Evolutionary conservation across 2,797 vertebrate species (phyloP), one percentile per base, ranked within the genome.

Genomic region (Pygocentrus nattereri): DNA sequence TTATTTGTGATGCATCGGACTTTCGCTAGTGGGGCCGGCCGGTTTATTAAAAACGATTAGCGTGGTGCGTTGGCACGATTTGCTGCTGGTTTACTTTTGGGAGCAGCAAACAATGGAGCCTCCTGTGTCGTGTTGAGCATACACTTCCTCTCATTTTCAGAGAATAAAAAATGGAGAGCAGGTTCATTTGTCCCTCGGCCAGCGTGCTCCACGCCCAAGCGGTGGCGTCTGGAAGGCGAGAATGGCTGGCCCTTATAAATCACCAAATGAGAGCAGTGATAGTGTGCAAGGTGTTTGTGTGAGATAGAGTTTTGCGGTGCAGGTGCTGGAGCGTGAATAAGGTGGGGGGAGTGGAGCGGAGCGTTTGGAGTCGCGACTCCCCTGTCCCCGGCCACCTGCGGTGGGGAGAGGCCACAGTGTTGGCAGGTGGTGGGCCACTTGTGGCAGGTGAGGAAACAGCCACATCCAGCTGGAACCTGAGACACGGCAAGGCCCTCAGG

Each of bases 221-320:
- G 1, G 52, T 80, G 71, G 54, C 74, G 80, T 85, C 86, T 88
- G 83, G 80, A 87, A 87, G 74, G 78, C 78, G 68, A 85, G 78
- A 71, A 83, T n/a, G 54, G 64, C 76, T 56, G 72, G 79, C 67
- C 72, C 69, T 80, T 85, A 91, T 92, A 91, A 91, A 93, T 92
- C 91, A 91, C 87, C 87, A 88, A 88, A 85, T 75, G 86, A 81
- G 84, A 90, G 87, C 74, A 47, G 82, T 86, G 88, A 91, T 91
- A 89, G 81, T 62, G 82, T 83, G 88, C 88, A 90, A 93, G 91
- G 92, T 94, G 91, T 92, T 90, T 87, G 89, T 82, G 87, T 84
- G 92, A 91, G 91, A 93, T 93, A 91, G 76, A 84, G 89, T 88
- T 91, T 87, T 90, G 88, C 73, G 80, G 88, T 86, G 84, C 69